Evolutionary conservation across 1,140 invertebrate genomes (phyloP).

Genomic region (Monomorium pharaonis): DNA sequence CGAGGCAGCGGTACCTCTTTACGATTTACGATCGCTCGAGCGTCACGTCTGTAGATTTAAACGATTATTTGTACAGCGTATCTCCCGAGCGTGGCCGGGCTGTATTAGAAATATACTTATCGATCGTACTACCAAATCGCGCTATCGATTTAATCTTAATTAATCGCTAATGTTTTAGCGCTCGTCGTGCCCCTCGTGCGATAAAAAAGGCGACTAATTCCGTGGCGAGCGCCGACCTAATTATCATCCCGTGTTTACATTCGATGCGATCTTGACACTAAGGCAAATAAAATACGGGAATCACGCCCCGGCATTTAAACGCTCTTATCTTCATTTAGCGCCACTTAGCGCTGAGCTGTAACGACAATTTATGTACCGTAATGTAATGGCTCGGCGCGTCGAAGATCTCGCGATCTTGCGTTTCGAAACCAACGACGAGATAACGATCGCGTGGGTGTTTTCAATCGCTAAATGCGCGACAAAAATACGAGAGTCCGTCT

Average conservation of each 20-base stretch:
- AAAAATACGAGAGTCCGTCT: background rate
- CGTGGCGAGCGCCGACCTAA: too few relatives aligned
- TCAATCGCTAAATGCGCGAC: background rate
- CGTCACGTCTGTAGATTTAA: background rate
- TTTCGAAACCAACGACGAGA: background rate
- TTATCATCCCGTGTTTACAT: slow-evolving; percentile 44
- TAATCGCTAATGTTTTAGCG: slow-evolving; percentile 2
- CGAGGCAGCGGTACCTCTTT: background rate
- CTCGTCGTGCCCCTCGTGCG: background rate
- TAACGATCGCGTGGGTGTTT: background rate
- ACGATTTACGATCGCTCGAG: background rate
- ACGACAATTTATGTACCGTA: background rate
- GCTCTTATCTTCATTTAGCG: slow-evolving; percentile 30
- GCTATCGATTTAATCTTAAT: slow-evolving; percentile 40
- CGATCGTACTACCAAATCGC: background rate
- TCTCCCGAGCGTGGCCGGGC: background rate
- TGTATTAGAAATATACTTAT: slow-evolving; percentile 13
- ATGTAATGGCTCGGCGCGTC: background rate
- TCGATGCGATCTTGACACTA: slow-evolving; percentile 38
- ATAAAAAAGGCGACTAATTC: slow-evolving; percentile 29
- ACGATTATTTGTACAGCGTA: background rate
- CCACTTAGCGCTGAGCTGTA: slow-evolving; percentile 15
- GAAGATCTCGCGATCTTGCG: background rate
- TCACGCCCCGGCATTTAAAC: slow-evolving; percentile 21
- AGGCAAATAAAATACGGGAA: slow-evolving; percentile 36